Percentiles rank a stretch among this genome's conserved stretches.
These are phyloP conservation scores for Microctonus hyperodae DNA, from an alignment of 2,888 invertebrate genomes.

Conservation along the genomic window DNA sequence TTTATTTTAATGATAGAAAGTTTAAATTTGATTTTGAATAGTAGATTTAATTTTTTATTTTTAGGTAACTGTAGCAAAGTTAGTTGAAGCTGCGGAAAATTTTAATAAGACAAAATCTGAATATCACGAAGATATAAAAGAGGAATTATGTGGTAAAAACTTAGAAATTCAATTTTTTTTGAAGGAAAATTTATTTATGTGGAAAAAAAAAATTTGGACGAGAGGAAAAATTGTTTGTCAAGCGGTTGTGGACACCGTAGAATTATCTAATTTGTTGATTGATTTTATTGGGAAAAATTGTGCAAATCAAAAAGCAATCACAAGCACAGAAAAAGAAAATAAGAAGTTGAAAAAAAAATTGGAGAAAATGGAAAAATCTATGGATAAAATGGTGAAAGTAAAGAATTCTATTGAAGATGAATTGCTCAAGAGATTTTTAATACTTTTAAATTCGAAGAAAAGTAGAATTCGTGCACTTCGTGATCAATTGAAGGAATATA, in stretches of 20 bases:
- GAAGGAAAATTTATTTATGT: slow-evolving; percentile 38
- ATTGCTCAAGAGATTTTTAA: slow-evolving; percentile 45
- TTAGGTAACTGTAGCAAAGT: slow-evolving; percentile 39
- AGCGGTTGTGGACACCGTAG: slow-evolving; percentile 35
- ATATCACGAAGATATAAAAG: slow-evolving; percentile 40
- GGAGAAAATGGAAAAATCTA: slow-evolving; percentile 31
- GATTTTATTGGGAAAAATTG: slow-evolving; percentile 36
- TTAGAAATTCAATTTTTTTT: slow-evolving; percentile 44
- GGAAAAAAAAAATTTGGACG: slow-evolving; percentile 47
- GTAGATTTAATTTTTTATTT: slow-evolving; percentile 7
- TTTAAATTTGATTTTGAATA: background rate
- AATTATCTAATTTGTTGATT: slow-evolving; percentile 36
- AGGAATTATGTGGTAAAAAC: slow-evolving; percentile 44
- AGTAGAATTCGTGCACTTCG: slow-evolving; percentile 44
- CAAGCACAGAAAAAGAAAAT: slow-evolving; percentile 36
- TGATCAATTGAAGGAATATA: slow-evolving; percentile 20
- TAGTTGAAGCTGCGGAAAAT: slow-evolving; percentile 35
- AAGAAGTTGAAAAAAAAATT: slow-evolving; percentile 30
- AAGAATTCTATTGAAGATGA: slow-evolving; percentile 46
- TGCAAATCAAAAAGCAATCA: slow-evolving; percentile 21
- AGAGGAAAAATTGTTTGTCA: slow-evolving; percentile 43
- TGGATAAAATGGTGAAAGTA: slow-evolving; percentile 38
- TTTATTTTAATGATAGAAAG: no score
- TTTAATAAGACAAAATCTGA: slow-evolving; percentile 38
- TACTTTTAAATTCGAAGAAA: slow-evolving; percentile 51